Conservation (phyloP, 2,797 vertebrate species). For the Lagorchestes hirsutus region DNA sequence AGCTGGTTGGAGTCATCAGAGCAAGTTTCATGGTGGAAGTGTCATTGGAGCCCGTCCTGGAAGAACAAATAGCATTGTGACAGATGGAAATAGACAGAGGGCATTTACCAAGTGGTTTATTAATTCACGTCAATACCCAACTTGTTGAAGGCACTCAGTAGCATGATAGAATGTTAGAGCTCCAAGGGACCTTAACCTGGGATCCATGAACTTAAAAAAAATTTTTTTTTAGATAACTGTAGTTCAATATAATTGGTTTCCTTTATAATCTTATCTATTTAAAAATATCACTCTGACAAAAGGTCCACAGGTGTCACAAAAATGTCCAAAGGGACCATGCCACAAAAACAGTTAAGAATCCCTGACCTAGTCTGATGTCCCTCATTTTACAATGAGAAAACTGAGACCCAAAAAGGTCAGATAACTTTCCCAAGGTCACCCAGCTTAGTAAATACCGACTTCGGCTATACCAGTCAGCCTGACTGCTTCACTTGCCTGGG, state of each 20-base stretch:
- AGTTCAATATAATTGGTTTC: background rate
- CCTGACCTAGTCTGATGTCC: background rate
- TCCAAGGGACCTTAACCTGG: background rate
- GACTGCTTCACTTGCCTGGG: background rate
- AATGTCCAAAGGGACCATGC: background rate
- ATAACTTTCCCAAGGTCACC: background rate
- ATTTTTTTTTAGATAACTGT: background rate
- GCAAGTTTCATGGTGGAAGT: background rate
- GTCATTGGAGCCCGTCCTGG: background rate
- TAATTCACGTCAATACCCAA: background rate
- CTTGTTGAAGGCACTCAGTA: background rate
- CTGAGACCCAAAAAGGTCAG: background rate
- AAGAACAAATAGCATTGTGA: background rate
- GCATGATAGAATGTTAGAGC: background rate
- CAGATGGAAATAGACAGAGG: background rate
- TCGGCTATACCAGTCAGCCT: background rate
- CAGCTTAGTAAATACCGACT: background rate
- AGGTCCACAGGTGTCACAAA: background rate
- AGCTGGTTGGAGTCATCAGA: background rate
- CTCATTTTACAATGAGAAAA: background rate
- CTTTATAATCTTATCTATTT: background rate
- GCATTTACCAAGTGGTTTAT: rapidly evolving
- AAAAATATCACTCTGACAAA: background rate
- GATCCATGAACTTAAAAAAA: background rate
- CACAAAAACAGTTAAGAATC: background rate